phyloP scores from a whole-genome alignment of 1,140 invertebrate species.

The Oryzaephilus surinamensis region DNA sequence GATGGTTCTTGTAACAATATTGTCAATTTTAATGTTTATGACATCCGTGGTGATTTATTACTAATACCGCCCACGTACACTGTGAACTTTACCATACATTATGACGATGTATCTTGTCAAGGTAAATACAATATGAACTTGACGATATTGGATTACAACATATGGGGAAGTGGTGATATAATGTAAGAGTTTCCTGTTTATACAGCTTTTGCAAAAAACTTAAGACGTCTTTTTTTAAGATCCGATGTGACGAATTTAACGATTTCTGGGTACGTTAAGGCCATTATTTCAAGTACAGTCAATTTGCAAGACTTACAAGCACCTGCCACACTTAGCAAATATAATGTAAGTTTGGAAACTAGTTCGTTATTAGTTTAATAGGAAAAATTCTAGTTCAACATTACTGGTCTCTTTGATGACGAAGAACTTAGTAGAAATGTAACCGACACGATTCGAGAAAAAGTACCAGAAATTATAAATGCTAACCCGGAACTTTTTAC shows the following conservation, averaged over 20 bases:
- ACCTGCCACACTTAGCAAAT: not conserved
- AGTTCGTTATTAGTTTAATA: not conserved
- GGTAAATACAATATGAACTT: not conserved
- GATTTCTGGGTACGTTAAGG: not conserved
- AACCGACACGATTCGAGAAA: not conserved
- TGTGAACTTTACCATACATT: not conserved
- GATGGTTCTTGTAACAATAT: not conserved
- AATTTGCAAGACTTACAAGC: not conserved
- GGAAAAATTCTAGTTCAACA: not conserved
- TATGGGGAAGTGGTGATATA: not conserved
- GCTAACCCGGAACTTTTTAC: not conserved
- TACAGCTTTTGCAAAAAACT: not conserved
- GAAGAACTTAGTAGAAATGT: not conserved
- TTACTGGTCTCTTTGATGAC: not conserved
- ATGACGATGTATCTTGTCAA: not conserved
- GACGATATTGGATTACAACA: not conserved
- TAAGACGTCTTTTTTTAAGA: not conserved
- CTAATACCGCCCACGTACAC: not conserved
- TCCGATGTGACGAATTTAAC: not conserved
- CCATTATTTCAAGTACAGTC: not conserved
- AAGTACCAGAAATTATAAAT: not conserved
- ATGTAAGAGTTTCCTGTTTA: not conserved
- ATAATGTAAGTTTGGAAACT: not conserved
- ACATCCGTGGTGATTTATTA: not conserved
- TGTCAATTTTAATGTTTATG: not conserved